phyloP scores from a whole-genome alignment of 2,797 vertebrate genomes.

The Catamblyrhynchus diadema region DNA sequence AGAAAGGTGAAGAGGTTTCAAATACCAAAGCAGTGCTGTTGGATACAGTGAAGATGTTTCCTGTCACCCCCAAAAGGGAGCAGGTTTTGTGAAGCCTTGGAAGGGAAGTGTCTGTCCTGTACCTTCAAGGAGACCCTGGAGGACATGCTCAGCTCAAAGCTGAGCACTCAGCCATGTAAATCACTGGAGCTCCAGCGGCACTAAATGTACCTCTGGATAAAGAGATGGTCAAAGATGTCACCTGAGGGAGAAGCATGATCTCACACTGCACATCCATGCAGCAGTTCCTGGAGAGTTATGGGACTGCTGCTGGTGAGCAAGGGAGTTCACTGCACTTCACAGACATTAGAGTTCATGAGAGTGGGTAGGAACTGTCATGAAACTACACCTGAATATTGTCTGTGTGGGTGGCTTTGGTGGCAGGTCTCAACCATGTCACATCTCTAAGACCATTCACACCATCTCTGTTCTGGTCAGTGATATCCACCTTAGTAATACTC shows the following conservation, averaged over 20 bases:
- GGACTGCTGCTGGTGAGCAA: neutral
- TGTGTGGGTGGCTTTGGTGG: neutral
- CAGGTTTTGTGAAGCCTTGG: neutral
- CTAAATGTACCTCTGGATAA: neutral
- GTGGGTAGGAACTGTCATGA: neutral
- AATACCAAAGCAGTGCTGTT: neutral
- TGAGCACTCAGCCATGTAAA: neutral
- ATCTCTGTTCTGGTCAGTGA: neutral
- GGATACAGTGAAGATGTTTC: neutral
- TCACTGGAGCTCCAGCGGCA: neutral
- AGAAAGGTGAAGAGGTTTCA: neutral
- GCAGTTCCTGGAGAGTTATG: neutral
- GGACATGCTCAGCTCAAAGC: neutral
- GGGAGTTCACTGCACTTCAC: neutral
- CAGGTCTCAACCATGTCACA: rapidly evolving
- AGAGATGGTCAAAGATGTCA: neutral
- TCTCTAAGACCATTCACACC: neutral
- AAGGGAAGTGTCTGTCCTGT: neutral
- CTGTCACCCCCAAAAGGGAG: neutral
- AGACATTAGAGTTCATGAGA: neutral
- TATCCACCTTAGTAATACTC: neutral
- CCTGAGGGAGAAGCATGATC: neutral
- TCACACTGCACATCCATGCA: neutral
- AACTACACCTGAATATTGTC: neutral
- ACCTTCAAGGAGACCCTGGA: neutral